Conservation (phyloP, 2,888 invertebrate genomes). For the Zhengitettix transpicula region DNA sequence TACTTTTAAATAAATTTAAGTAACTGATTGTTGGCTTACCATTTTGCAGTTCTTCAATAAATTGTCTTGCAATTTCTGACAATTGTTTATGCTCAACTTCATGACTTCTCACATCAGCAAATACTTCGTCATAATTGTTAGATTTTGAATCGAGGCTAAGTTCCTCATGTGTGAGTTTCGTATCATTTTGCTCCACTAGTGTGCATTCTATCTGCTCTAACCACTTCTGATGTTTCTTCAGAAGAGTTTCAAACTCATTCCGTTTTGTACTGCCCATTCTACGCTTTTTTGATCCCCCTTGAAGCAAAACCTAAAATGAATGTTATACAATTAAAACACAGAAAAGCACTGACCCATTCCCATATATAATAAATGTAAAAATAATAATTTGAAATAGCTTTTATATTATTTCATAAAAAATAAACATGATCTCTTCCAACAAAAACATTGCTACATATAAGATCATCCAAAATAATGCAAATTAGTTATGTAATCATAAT, state of each 20-base stretch:
- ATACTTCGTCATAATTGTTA: constrained; percentile 34
- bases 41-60: constrained; percentile 30
- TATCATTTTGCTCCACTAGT: constrained; percentile 2
- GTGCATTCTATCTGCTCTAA: constrained; percentile 27
- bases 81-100: constrained; percentile 38
- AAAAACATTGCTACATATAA: too few relatives aligned
- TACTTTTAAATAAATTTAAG: too few relatives aligned
- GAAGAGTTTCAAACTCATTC: constrained; percentile 32
- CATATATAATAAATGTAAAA: too few relatives aligned
- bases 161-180: constrained; percentile 23
- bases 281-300: constrained; percentile 26
- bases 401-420: too few relatives aligned
- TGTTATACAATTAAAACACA: not conserved
- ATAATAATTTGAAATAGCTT: too few relatives aligned
- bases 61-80: constrained; percentile 37
- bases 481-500: too few relatives aligned
- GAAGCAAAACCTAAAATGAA: constrained; percentile 11
- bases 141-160: constrained; percentile 32
- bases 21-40: constrained; percentile 16
- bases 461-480: too few relatives aligned
- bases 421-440: too few relatives aligned
- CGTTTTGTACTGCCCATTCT: constrained; percentile 21
- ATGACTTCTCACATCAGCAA: constrained; percentile 31
- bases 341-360: not conserved
- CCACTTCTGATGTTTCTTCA: constrained; percentile 26